Evolutionary conservation across 1,140 invertebrate genomes (phyloP).

Genomic region (Limonius californicus): DNA sequence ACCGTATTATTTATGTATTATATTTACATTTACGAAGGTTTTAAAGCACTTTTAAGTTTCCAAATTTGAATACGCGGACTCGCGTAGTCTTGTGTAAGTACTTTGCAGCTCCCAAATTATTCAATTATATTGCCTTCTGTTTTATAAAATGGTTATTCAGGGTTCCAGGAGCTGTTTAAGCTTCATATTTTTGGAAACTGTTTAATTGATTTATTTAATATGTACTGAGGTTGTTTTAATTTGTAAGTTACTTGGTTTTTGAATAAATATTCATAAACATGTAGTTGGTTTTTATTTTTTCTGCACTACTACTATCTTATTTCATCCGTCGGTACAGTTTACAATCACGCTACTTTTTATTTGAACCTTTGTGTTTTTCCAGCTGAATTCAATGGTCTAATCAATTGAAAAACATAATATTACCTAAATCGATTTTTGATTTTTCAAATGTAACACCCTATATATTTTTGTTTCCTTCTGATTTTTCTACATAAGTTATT

Average conservation of each 20-base stretch:
- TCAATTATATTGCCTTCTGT: conserved; percentile 38
- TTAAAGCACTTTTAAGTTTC: conserved; percentile 24
- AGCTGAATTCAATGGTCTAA: no score
- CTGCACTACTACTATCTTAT: not conserved
- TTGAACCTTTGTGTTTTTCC: no score
- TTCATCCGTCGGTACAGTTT: no score
- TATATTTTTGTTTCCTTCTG: no score
- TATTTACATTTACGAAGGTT: conserved; percentile 27
- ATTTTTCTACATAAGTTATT: no score
- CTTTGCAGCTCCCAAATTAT: conserved; percentile 16
- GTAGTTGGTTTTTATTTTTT: not conserved
- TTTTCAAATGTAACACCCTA: no score
- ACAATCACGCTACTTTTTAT: no score
- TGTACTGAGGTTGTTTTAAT: conserved; percentile 38
- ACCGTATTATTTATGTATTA: conserved; percentile 35
- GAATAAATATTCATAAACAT: conserved; percentile 32
- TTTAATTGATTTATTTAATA: conserved; percentile 37
- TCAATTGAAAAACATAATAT: no score
- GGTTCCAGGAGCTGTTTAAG: conserved; percentile 44
- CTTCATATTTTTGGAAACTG: conserved; percentile 38
- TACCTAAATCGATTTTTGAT: no score
- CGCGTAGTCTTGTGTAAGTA: not conserved
- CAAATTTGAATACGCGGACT: not conserved
- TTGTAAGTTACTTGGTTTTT: conserved; percentile 39
- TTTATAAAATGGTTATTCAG: conserved; percentile 45